Conservation (phyloP, 1,140 invertebrate genomes). For the Stegodyphus mimosarum region DNA sequence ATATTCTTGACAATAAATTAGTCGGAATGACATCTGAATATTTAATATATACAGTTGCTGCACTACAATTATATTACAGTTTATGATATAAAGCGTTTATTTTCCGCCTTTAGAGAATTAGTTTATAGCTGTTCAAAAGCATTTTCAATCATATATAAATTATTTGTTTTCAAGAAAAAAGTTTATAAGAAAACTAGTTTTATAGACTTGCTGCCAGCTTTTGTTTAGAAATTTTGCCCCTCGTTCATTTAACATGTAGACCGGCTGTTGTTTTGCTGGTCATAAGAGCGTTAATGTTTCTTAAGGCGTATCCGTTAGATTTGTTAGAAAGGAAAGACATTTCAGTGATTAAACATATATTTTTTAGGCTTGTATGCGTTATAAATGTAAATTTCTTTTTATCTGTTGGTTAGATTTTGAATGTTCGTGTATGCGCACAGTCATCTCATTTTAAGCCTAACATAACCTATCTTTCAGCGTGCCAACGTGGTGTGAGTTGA, state of each 20-base stretch:
- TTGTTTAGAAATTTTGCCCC: neutral
- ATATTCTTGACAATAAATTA: no score
- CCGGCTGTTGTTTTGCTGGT: slow-evolving; percentile 52
- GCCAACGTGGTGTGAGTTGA: slow-evolving; percentile 56
- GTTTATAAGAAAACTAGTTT: neutral
- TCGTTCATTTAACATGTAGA: slow-evolving; percentile 53
- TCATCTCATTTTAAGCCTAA: slow-evolving; percentile 45
- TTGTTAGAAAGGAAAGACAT: slow-evolving; percentile 40
- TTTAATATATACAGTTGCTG: no score
- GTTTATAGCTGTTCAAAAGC: no score
- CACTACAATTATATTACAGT: no score
- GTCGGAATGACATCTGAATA: no score
- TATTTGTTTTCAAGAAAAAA: no score
- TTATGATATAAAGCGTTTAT: no score
- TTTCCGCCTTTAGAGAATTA: no score
- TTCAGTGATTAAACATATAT: slow-evolving; percentile 46
- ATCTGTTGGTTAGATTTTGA: slow-evolving; percentile 43
- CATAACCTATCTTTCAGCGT: slow-evolving; percentile 34
- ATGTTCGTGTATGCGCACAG: neutral
- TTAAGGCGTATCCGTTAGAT: slow-evolving; percentile 48
- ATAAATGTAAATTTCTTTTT: slow-evolving; percentile 55
- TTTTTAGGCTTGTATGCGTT: slow-evolving; percentile 51
- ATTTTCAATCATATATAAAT: no score
- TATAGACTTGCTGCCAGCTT: neutral
- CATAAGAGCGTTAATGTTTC: slow-evolving; percentile 48